A percentile compares a stretch with the other conserved stretches of the same genome.
Evolutionary conservation across 2,888 invertebrate genomes (phyloP).

Genomic region (Idaea dimidiata): DNA sequence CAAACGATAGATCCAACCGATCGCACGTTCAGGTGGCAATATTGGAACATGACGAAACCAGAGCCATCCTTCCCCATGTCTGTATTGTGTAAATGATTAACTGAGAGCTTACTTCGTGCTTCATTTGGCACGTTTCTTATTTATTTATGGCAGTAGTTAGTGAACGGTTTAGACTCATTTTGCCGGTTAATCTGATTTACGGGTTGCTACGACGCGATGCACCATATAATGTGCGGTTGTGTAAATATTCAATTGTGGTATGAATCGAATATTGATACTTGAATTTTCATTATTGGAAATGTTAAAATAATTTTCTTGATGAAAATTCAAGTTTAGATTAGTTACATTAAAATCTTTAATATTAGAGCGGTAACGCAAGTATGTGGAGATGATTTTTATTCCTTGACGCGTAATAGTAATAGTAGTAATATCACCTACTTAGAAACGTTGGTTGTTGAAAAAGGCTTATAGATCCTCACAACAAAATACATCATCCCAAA

Average conservation of each 20-base stretch:
- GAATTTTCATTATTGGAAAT: neutral
- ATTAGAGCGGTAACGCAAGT: too few species aligned
- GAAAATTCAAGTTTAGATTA: too few species aligned
- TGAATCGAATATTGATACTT: neutral
- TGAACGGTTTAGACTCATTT: slow-evolving; percentile 62
- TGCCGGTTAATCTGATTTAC: slow-evolving; percentile 68
- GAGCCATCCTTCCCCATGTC: slow-evolving; percentile 21
- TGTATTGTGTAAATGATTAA: slow-evolving; percentile 56
- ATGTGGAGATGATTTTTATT: too few species aligned
- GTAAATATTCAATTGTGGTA: slow-evolving; percentile 6
- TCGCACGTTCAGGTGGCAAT: neutral
- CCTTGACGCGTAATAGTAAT: too few species aligned
- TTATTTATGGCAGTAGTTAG: slow-evolving; percentile 64
- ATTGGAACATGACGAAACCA: slow-evolving; percentile 16
- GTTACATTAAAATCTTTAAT: too few species aligned
- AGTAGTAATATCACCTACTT: too few species aligned
- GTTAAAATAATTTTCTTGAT: too few species aligned
- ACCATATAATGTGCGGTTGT: slow-evolving; percentile 28
- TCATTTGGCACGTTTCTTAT: slow-evolving; percentile 63
- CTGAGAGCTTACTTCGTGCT: slow-evolving; percentile 57
- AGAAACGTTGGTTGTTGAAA: too few species aligned
- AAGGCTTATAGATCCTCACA: neutral
- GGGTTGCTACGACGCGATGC: slow-evolving; percentile 30
- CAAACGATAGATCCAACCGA: neutral
- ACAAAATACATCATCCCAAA: neutral